phyloP scores from a whole-genome alignment of 2,797 vertebrate species.

The Galago senegalensis region DNA sequence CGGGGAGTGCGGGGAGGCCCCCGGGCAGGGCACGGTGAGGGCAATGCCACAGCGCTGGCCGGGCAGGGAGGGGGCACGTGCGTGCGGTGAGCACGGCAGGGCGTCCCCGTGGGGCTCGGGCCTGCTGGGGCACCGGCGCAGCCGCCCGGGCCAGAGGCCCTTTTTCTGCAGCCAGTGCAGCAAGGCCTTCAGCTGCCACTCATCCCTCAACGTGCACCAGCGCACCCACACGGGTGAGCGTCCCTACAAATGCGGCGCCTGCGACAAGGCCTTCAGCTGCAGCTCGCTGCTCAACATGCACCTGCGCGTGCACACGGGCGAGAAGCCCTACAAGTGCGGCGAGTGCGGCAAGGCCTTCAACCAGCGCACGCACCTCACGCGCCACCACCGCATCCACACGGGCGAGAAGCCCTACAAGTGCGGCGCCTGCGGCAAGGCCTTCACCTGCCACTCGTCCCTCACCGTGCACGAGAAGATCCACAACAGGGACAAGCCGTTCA shows the following conservation, averaged over 20 bases:
- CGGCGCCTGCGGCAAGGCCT: conserved; percentile 68
- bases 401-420: conserved; percentile 80
- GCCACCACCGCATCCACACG: conserved; percentile 71
- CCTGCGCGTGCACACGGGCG: conserved; percentile 42
- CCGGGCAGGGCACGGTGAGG: conserved; percentile 38
- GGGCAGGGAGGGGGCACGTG: neutral
- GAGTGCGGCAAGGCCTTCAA: conserved; percentile 80
- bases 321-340: conserved; percentile 69
- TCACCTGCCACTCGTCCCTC: conserved; percentile 76
- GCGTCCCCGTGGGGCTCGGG: conserved; percentile 76
- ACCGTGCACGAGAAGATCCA: conserved; percentile 64
- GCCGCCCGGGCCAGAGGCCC: conserved; percentile 69
- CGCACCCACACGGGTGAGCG: conserved; percentile 63
- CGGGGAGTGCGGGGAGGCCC: conserved; percentile 49
- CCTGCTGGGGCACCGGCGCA: conserved; percentile 60
- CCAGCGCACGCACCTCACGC: conserved; percentile 79
- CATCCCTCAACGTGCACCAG: conserved; percentile 65
- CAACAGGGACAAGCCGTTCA: conserved; percentile 54
- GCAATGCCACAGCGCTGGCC: conserved; percentile 66
- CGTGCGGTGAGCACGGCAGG: conserved; percentile 58
- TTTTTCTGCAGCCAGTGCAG: conserved; percentile 74
- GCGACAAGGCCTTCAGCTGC: conserved; percentile 79
- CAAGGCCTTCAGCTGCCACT: conserved; percentile 79
- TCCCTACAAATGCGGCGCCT: conserved; percentile 66
- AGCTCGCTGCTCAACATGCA: conserved; percentile 78